Conservation (phyloP, 2,888 invertebrate genomes). For the Coecobrya sp. region DNA sequence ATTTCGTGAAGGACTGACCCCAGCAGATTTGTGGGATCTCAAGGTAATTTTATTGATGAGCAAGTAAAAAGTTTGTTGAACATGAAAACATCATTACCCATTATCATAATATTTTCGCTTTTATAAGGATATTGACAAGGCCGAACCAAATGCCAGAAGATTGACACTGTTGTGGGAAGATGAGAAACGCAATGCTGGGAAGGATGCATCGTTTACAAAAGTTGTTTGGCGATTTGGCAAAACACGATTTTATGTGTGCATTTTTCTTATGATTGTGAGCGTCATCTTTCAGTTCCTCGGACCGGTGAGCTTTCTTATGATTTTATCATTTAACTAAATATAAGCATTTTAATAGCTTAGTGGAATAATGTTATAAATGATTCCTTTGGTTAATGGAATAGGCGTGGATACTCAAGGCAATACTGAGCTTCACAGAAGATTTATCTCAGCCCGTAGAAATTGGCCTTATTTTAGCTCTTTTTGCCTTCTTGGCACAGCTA, state of each 20-base stretch:
- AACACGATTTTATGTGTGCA: constrained; percentile 87
- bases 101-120: constrained; percentile 67
- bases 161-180: constrained; percentile 87
- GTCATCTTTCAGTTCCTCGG: constrained; percentile 87
- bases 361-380: neutral
- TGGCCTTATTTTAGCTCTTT: constrained; percentile 87
- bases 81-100: too few relatives aligned
- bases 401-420: constrained; percentile 83
- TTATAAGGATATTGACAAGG: constrained; percentile 87
- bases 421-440: constrained; percentile 84
- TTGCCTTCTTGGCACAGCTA: constrained; percentile 87
- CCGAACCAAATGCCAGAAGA: constrained; percentile 87
- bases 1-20: constrained; percentile 87
- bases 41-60: constrained; percentile 81
- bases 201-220: constrained; percentile 87
- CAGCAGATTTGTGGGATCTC: constrained; percentile 87
- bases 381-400: constrained; percentile 16
- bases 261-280: constrained; percentile 87
- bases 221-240: constrained; percentile 87
- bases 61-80: too few relatives aligned
- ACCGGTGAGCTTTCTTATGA: constrained; percentile 87
- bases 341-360: too few relatives aligned
- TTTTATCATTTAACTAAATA: too few relatives aligned
- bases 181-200: constrained; percentile 87
- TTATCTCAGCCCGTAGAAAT: constrained; percentile 86